These are phyloP conservation scores for Cichladusa arquata DNA, from an alignment of 2,113 vertebrate species.

Conservation along the genomic window DNA sequence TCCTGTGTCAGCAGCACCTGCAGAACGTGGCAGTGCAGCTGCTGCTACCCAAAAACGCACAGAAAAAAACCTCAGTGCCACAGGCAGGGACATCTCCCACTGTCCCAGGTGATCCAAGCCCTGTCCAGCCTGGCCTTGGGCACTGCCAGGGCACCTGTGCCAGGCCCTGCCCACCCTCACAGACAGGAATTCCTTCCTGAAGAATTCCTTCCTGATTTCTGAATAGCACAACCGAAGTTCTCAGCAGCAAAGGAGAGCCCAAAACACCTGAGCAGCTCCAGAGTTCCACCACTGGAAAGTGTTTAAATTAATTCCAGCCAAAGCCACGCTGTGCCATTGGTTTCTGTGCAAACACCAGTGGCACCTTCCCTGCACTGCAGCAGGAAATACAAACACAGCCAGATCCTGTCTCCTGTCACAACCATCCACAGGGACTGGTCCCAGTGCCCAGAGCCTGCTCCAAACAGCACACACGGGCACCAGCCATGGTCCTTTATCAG, in stretches of 20 bases:
- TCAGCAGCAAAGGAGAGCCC: background rate
- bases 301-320: background rate
- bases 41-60: background rate
- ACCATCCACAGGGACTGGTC: accelerated
- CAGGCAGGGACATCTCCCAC: background rate
- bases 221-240: background rate
- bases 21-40: background rate
- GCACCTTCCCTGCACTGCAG: accelerated
- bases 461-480: accelerated
- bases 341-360: background rate
- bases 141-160: background rate
- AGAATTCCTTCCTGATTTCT: background rate
- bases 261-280: background rate
- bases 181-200: background rate
- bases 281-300: background rate
- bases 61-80: accelerated
- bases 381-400: background rate
- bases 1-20: background rate
- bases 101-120: background rate
- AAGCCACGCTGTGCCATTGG: accelerated
- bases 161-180: accelerated
- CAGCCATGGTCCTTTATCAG: too few species aligned
- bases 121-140: accelerated
- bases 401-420: accelerated
- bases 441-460: background rate